Evolutionary conservation across 2,113 vertebrate genomes (phyloP).

Genomic region (Ammodytes dubius): DNA sequence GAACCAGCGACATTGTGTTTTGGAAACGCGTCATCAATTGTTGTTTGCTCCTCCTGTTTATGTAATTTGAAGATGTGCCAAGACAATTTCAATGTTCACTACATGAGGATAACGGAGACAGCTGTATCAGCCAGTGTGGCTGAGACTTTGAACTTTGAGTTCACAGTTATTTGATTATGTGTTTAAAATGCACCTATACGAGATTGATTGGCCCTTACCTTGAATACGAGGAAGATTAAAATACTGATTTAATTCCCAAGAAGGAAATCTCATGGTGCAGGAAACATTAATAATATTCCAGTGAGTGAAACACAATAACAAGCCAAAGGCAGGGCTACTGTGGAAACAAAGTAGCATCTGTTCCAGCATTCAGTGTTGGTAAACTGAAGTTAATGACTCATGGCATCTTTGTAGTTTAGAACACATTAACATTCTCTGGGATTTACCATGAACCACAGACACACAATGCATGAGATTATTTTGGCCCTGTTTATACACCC

Average conservation of each 20-base stretch:
- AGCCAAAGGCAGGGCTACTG: too few relatives aligned
- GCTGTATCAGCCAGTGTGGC: slow-evolving; percentile 9
- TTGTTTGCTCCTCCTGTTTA: slow-evolving; percentile 32
- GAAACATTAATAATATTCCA: neutral
- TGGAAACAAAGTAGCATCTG: slow-evolving; percentile 15
- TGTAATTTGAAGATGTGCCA: slow-evolving; percentile 17
- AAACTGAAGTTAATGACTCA: slow-evolving; percentile 21
- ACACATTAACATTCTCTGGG: neutral
- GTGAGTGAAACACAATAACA: too few relatives aligned
- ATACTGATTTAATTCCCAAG: neutral
- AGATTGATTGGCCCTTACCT: neutral
- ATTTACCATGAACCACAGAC: slow-evolving; percentile 16
- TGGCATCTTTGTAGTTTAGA: neutral
- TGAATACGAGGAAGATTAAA: neutral
- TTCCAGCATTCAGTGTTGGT: neutral
- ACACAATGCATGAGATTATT: slow-evolving; percentile 9
- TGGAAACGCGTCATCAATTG: neutral
- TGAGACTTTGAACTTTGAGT: slow-evolving; percentile 32
- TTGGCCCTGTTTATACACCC: slow-evolving; percentile 43
- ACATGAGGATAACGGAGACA: neutral
- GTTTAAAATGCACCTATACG: neutral
- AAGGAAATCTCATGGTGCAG: neutral
- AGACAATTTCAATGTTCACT: neutral
- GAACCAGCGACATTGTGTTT: slow-evolving; percentile 4
- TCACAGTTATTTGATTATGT: neutral